Evolutionary conservation across 2,113 vertebrate genomes (phyloP).

Genomic region (Ctenodactylus gundi): DNA sequence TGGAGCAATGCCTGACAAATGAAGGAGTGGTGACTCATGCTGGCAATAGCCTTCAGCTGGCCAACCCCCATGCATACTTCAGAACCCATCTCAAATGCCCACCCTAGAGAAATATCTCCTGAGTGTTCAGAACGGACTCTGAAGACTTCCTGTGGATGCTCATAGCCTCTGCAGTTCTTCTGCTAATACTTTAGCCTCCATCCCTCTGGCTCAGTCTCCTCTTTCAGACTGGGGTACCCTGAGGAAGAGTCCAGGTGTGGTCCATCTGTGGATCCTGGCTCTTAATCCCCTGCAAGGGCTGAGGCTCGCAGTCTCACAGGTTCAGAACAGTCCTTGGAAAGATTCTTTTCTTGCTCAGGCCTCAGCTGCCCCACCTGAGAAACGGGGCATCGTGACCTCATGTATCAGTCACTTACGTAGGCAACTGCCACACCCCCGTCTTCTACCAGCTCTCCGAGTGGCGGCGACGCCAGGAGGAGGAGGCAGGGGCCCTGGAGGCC

Average conservation of each 20-base stretch:
- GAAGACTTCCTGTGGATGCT: not conserved
- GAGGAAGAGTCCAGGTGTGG: not conserved
- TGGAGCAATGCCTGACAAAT: not conserved
- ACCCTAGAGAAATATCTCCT: not conserved
- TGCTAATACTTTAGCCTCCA: not conserved
- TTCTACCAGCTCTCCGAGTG: conserved; percentile 86
- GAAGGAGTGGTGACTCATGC: not conserved
- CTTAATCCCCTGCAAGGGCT: not conserved
- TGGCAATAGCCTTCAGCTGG: not conserved
- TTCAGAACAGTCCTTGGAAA: not conserved
- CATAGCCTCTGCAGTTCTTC: not conserved
- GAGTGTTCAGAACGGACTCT: not conserved
- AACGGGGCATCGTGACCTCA: not conserved
- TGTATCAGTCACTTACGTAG: accelerated
- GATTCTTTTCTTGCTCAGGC: not conserved
- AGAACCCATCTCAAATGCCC: not conserved
- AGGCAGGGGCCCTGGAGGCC: conserved; percentile 85
- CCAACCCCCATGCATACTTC: not conserved
- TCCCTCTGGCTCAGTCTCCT: not conserved
- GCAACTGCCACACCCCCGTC: accelerated
- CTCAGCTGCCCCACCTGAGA: not conserved
- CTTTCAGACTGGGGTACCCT: not conserved
- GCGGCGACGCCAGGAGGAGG: conserved; percentile 90
- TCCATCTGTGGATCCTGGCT: not conserved
- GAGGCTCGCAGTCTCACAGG: not conserved